Conservation (phyloP, 2,888 invertebrate genomes). For the Neoscelio sp. region DNA sequence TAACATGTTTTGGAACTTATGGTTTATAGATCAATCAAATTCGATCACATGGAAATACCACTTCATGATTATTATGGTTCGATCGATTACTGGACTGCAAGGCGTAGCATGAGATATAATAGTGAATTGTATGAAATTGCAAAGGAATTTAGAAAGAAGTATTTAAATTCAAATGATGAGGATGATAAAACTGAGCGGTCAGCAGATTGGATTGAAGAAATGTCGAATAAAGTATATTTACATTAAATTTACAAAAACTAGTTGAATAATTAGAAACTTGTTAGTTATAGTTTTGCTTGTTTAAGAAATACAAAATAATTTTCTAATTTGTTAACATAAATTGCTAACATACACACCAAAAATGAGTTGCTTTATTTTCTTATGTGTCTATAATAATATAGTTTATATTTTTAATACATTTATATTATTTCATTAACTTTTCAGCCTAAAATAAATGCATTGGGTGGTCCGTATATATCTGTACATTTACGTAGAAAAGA, state of each 20-base stretch:
- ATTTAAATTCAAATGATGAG: slow-evolving; percentile 87
- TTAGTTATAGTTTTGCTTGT: too few relatives aligned
- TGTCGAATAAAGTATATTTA: too few relatives aligned
- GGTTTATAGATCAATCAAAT: slow-evolving; percentile 83
- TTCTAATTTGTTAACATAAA: too few relatives aligned
- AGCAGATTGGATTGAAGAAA: slow-evolving; percentile 86
- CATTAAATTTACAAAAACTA: background rate
- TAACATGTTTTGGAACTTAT: background rate
- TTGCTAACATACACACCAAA: too few relatives aligned
- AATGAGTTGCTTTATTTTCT: too few relatives aligned
- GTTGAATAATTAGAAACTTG: too few relatives aligned
- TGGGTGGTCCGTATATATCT: slow-evolving; percentile 90
- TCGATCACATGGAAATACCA: slow-evolving; percentile 93
- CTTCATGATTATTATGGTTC: slow-evolving; percentile 95
- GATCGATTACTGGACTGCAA: slow-evolving; percentile 91
- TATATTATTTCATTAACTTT: slow-evolving; percentile 66
- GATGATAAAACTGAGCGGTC: slow-evolving; percentile 86
- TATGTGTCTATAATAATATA: too few relatives aligned
- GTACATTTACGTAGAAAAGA: slow-evolving; percentile 95
- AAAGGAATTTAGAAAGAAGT: slow-evolving; percentile 86
- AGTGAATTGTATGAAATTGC: slow-evolving; percentile 87
- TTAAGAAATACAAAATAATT: too few relatives aligned
- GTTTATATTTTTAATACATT: too few relatives aligned
- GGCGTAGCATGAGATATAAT: slow-evolving; percentile 92
- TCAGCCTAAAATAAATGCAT: slow-evolving; percentile 84